Percentiles rank a stretch among this genome's conserved stretches.
phyloP scores from a whole-genome alignment of 2,113 vertebrate species.

The Pionites leucogaster region DNA sequence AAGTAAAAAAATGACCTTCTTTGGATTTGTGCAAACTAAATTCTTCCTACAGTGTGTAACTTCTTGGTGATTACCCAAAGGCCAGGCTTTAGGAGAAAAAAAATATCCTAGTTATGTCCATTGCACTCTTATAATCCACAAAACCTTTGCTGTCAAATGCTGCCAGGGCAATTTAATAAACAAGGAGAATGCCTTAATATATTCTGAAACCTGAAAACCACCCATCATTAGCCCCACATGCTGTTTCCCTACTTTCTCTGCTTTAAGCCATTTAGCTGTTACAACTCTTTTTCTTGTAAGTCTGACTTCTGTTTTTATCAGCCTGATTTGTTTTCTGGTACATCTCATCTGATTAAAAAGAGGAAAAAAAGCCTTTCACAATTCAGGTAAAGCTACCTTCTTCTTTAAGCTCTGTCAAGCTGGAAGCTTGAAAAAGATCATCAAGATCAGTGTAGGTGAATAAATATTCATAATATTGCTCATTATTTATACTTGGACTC shows the following conservation, averaged over 20 bases:
- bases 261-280: constrained; percentile 65
- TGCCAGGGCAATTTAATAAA: constrained; percentile 68
- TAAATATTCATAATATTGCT: constrained; percentile 59
- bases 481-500: constrained; percentile 37
- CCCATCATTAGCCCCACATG: constrained; percentile 60
- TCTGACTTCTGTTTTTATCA: constrained; percentile 57
- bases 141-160: constrained; percentile 63
- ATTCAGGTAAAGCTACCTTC: constrained; percentile 29
- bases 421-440: constrained; percentile 47
- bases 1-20: background rate
- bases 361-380: constrained; percentile 13
- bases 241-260: constrained; percentile 50
- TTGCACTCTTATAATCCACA: constrained; percentile 35
- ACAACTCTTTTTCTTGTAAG: constrained; percentile 61
- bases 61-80: constrained; percentile 34
- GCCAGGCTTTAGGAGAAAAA: constrained; percentile 8
- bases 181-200: constrained; percentile 51
- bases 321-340: constrained; percentile 61
- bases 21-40: background rate
- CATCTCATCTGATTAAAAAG: constrained; percentile 50
- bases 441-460: constrained; percentile 42
- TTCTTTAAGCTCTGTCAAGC: background rate
- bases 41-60: background rate
- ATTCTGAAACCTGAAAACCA: constrained; percentile 68
- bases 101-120: constrained; percentile 48